Evolutionary conservation across 1,140 invertebrate genomes (phyloP).

Genomic region (Ectropis grisescens): DNA sequence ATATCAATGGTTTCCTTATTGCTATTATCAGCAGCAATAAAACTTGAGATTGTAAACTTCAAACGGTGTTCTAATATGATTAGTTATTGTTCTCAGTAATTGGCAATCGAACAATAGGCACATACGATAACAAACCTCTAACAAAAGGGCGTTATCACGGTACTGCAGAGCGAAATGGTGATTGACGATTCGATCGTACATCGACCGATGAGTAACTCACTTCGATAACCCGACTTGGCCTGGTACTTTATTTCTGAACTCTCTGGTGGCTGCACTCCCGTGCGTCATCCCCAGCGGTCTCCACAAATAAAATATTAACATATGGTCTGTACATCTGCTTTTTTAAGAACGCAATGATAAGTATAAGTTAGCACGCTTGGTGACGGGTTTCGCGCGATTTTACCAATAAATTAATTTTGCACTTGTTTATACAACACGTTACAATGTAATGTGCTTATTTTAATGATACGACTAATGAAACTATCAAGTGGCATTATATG

Average conservation of each 20-base stretch:
- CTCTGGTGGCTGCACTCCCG: constrained; percentile 52
- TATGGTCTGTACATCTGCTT: constrained; percentile 14
- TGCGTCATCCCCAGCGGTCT: constrained; percentile 53
- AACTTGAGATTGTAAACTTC: too few relatives aligned
- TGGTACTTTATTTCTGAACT: constrained; percentile 49
- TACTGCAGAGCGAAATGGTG: constrained; percentile 28
- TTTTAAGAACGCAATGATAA: constrained; percentile 1
- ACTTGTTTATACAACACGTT: too few relatives aligned
- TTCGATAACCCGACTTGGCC: constrained; percentile 38
- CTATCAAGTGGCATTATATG: too few relatives aligned
- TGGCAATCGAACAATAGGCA: constrained; percentile 11
- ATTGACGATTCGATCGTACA: too few relatives aligned
- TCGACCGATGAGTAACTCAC: constrained; percentile 21
- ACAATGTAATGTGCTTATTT: too few relatives aligned
- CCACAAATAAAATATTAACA: constrained; percentile 41
- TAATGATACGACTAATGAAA: too few relatives aligned
- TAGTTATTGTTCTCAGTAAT: constrained; percentile 13
- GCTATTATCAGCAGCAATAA: too few relatives aligned
- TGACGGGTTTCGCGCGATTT: too few relatives aligned
- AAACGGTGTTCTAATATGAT: too few relatives aligned
- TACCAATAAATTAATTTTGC: too few relatives aligned
- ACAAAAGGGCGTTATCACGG: constrained; percentile 43
- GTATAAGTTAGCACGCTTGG: too few relatives aligned
- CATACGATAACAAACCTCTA: constrained; percentile 17
- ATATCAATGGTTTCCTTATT: too few relatives aligned